These are phyloP conservation scores for Eospalax fontanierii DNA, from an alignment of 2,797 vertebrate genomes.

Conservation along the genomic window DNA sequence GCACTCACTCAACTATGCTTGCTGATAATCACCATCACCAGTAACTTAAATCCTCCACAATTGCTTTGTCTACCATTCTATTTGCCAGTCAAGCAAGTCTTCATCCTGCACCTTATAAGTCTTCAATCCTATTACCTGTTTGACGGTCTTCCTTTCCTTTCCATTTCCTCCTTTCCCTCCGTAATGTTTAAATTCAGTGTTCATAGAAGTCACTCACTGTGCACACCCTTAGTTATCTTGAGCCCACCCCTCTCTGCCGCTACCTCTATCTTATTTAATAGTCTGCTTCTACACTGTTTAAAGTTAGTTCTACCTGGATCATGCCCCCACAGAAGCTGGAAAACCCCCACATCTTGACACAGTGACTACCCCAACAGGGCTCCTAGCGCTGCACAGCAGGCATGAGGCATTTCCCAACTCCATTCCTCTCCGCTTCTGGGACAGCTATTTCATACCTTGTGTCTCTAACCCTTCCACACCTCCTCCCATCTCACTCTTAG, in stretches of 20 bases:
- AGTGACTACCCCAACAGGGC: constrained; percentile 51
- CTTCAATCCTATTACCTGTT: neutral
- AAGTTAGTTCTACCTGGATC: neutral
- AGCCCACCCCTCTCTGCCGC: neutral
- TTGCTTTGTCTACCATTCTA: neutral
- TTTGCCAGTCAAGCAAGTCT: neutral
- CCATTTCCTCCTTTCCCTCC: neutral
- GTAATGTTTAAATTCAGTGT: neutral
- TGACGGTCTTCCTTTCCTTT: neutral
- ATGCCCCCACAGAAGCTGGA: neutral
- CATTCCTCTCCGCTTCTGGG: constrained; percentile 40
- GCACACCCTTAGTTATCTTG: neutral
- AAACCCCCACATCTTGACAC: neutral
- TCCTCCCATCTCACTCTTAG: constrained; percentile 72
- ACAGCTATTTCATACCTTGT: constrained; percentile 49
- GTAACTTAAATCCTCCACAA: neutral
- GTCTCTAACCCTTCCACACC: constrained; percentile 67
- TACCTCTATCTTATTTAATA: neutral
- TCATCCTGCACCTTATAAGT: neutral
- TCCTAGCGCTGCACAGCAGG: neutral
- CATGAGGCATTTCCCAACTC: neutral
- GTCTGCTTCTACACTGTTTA: neutral
- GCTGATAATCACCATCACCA: neutral
- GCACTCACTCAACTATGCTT: neutral
- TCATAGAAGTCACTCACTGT: neutral